A percentile compares a stretch with the other conserved stretches of the same genome.
These are phyloP conservation scores for Dromius quadrimaculatus DNA, from an alignment of 2,888 invertebrate genomes.

Conservation along the genomic window DNA sequence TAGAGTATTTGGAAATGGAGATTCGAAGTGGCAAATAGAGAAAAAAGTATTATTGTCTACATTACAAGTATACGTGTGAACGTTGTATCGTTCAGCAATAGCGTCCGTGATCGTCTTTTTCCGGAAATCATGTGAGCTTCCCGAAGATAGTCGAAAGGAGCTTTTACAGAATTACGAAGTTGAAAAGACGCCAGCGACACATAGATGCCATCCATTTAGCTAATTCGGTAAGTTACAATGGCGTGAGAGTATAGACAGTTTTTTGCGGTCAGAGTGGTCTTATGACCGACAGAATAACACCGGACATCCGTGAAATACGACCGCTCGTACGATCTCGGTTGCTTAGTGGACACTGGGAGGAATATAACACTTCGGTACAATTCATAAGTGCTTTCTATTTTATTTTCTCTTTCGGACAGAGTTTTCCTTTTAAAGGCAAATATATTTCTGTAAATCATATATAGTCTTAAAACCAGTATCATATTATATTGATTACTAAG, in stretches of 20 bases:
- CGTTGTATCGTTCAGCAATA: no score
- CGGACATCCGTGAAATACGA: conserved; percentile 18
- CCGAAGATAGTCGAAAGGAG: neutral
- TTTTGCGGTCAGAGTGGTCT: conserved; percentile 18
- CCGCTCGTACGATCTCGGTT: conserved; percentile 1
- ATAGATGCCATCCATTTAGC: conserved; percentile 28
- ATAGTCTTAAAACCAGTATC: no score
- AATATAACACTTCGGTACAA: conserved; percentile 16
- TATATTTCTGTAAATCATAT: no score
- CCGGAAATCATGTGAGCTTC: no score
- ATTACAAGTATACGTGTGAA: no score
- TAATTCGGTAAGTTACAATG: conserved; percentile 30
- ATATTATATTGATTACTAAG: no score
- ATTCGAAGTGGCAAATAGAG: no score
- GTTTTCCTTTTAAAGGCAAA: no score
- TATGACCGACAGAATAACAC: conserved; percentile 18
- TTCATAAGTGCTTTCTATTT: conserved; percentile 26
- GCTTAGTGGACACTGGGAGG: conserved; percentile 1
- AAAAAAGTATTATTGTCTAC: no score
- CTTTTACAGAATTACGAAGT: conserved; percentile 25
- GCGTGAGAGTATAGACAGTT: conserved; percentile 20
- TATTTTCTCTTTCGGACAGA: conserved; percentile 19
- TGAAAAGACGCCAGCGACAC: conserved; percentile 22
- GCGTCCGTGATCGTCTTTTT: no score
- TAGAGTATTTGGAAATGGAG: no score